Base-by-base conservation (phyloP, 2,113 vertebrate genomes). In the Cavia porcellus region DNA sequence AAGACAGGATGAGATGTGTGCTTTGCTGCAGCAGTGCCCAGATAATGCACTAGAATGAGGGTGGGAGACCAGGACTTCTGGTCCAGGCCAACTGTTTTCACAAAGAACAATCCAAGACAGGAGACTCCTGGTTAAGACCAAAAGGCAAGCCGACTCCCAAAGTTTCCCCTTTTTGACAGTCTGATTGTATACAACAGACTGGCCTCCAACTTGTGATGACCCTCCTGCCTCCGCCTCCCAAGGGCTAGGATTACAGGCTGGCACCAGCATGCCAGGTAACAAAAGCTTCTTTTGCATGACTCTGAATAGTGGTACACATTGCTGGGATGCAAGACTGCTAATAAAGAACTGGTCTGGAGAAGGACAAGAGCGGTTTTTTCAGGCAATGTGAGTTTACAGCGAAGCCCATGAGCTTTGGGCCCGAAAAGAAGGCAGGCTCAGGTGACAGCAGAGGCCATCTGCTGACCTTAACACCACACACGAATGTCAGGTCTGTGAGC, bases 401-500 rank as follows among this genome's bases (percentile, higher is more conserved):
- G 30, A 11, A 50, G 61, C 45, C 14, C n/a, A 1, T 20, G 6
- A 47, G 14, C 59, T 59, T n/a, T n/a, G 10, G 19, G 52, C 14
- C 30, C 50, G 14, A 47, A 1, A 22, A 24, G 59, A 62, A 64
- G n/a, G n/a, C n/a, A 6, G 0, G 12, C 32, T 15, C 5, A n/a
- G 5, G 45, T 57, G 22, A 68, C 32, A 80, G 14, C 66, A 50
- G 14, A 30, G 61, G 25, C 13, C 82, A 47, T 0, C 0, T 12
- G 80, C 15, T 20, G 57, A 72, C 22, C 38, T 45, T 14, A 28
- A 59, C 15, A 59, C 77, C 83, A 84, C 45, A 50, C 3, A 66
- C 38, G 47, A 10, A 68, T 25, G 3, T 5, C 6, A 38, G 13
- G 14, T 3, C 6, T 6, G 7, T 32, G 24, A 47, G 45, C 0